phyloP scores from a whole-genome alignment of 2,113 vertebrate genomes.

The Gadus chalcogrammus region DNA sequence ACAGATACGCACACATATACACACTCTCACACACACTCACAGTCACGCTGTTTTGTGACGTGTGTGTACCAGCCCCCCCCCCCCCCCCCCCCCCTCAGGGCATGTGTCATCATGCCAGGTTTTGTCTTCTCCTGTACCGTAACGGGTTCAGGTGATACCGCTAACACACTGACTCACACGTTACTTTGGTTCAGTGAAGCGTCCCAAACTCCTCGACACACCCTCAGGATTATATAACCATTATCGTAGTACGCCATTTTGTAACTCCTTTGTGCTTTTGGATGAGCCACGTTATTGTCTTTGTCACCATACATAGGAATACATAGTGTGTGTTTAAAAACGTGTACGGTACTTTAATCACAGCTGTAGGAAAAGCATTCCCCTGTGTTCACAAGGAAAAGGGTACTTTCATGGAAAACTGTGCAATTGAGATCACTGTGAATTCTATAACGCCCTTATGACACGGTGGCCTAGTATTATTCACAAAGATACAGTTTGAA shows the following conservation, averaged over 20 bases:
- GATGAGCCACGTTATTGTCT: background rate
- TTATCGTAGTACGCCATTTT: too few species aligned
- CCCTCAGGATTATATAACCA: background rate
- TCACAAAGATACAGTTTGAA: too few species aligned
- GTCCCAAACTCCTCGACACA: background rate
- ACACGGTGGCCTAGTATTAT: too few species aligned
- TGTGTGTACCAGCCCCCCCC: background rate
- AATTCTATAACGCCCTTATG: too few species aligned
- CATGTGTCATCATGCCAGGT: constrained; percentile 48
- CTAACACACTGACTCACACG: constrained; percentile 30
- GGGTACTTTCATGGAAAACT: too few species aligned
- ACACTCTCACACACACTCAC: background rate
- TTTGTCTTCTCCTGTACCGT: constrained; percentile 6
- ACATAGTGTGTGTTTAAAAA: background rate
- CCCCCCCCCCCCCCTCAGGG: background rate
- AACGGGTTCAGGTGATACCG: constrained; percentile 12
- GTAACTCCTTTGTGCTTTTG: too few species aligned
- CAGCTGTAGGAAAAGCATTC: background rate
- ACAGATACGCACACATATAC: too few species aligned
- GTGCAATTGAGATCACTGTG: too few species aligned
- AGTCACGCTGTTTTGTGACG: constrained; percentile 26
- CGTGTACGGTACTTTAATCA: too few species aligned
- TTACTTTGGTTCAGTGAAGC: background rate
- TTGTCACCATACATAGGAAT: background rate
- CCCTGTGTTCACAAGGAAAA: background rate